Evolutionary conservation across 2,888 invertebrate species (phyloP).

Genomic region (Stictocephala bisonia): DNA sequence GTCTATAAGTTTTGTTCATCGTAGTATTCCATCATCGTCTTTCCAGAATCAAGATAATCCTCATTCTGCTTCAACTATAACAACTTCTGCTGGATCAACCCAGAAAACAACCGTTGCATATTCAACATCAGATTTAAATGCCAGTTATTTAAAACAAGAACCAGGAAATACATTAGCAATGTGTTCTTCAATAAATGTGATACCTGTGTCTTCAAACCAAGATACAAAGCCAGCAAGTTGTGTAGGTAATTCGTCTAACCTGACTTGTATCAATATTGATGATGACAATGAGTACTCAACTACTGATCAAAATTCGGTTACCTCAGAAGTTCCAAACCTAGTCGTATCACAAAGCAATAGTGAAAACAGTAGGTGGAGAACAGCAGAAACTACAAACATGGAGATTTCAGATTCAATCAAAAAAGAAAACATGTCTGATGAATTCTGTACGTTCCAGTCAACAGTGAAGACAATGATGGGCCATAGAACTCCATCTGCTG

Average conservation of each 20-base stretch:
- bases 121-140: slow-evolving; percentile 19
- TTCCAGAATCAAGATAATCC: slow-evolving; percentile 22
- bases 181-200: slow-evolving; percentile 5
- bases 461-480: background rate
- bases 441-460: background rate
- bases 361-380: slow-evolving; percentile 1
- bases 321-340: background rate
- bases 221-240: slow-evolving; percentile 1
- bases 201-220: slow-evolving; percentile 11
- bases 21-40: slow-evolving; percentile 30
- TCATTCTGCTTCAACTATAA: background rate
- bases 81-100: background rate
- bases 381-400: background rate
- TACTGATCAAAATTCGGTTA: slow-evolving; percentile 5
- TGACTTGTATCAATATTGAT: slow-evolving; percentile 22
- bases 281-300: slow-evolving; percentile 7
- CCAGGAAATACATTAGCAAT: slow-evolving; percentile 1
- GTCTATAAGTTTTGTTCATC: slow-evolving; percentile 65
- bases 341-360: background rate
- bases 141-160: slow-evolving; percentile 22
- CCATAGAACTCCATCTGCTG: slow-evolving; percentile 11
- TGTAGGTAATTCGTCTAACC: background rate
- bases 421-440: background rate
- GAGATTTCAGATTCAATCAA: background rate
- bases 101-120: slow-evolving; percentile 16